A percentile compares a stretch with the other conserved stretches of the same genome.
Conservation (phyloP, 1,140 invertebrate genomes). For the Scylla paramamosain region DNA sequence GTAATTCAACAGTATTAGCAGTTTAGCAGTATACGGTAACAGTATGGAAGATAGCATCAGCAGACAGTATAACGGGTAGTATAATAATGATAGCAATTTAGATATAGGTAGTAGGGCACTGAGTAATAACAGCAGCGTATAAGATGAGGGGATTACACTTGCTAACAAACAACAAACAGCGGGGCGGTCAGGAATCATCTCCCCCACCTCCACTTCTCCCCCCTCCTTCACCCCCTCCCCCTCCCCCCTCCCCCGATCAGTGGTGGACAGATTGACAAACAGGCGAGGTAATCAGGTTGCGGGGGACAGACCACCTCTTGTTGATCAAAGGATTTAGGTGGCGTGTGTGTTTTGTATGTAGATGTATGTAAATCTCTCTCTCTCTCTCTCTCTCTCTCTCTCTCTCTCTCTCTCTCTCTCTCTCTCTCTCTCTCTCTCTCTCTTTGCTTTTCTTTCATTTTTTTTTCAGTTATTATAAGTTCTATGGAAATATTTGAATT, state of each 20-base stretch:
- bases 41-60: no score
- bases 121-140: no score
- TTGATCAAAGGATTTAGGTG: not conserved
- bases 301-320: not conserved
- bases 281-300: not conserved
- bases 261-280: not conserved
- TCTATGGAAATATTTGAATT: not conserved
- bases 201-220: not conserved
- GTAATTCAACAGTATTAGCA: no score
- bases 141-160: no score
- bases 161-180: no score
- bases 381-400: not conserved
- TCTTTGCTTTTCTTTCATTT: not conserved
- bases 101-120: no score
- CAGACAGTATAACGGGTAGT: no score
- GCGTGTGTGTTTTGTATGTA: not conserved
- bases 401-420: not conserved
- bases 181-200: no score
- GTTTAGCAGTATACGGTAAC: no score
- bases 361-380: not conserved
- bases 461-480: no score
- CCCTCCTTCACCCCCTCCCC: no score
- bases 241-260: not conserved
- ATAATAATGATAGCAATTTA: no score
- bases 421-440: slow-evolving; percentile 19